These are phyloP conservation scores for Artemia sinica DNA, from an alignment of 2,888 invertebrate species.

Conservation along the genomic window DNA sequence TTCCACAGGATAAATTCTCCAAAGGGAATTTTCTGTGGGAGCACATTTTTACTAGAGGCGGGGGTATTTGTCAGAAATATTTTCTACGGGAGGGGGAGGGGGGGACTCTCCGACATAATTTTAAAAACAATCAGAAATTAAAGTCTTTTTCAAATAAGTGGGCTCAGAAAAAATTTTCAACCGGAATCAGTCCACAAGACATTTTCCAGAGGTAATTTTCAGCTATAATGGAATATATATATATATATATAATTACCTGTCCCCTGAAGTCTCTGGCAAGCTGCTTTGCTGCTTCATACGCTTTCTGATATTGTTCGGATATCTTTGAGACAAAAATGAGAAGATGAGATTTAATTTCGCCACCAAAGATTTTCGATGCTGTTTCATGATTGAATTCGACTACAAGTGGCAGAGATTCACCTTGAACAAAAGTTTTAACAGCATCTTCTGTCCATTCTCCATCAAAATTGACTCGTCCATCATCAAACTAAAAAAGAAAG, in stretches of 20 bases:
- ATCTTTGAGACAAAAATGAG: constrained; percentile 79
- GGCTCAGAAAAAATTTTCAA: no score
- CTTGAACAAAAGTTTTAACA: constrained; percentile 62
- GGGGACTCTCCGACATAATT: no score
- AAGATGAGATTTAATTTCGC: constrained; percentile 89
- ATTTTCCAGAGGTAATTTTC: no score
- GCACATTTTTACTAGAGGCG: no score
- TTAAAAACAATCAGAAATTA: no score
- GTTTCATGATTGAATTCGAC: constrained; percentile 95
- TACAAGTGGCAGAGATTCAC: constrained; percentile 69
- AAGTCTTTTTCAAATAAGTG: no score
- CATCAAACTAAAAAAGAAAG: constrained; percentile 51
- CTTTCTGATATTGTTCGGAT: constrained; percentile 54
- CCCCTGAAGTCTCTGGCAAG: constrained; percentile 80
- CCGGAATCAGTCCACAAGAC: no score
- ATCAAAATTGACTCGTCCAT: constrained; percentile 52
- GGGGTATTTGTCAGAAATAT: no score
- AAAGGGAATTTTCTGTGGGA: no score
- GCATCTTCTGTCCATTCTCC: constrained; percentile 47
- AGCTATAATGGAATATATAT: no score
- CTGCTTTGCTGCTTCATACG: constrained; percentile 55
- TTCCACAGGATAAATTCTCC: no score
- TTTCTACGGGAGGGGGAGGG: no score
- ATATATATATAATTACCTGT: constrained; percentile 36
- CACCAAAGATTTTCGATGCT: constrained; percentile 94